Base-by-base conservation (phyloP, 2,113 vertebrate genomes). In the Baryphthengus martii region DNA sequence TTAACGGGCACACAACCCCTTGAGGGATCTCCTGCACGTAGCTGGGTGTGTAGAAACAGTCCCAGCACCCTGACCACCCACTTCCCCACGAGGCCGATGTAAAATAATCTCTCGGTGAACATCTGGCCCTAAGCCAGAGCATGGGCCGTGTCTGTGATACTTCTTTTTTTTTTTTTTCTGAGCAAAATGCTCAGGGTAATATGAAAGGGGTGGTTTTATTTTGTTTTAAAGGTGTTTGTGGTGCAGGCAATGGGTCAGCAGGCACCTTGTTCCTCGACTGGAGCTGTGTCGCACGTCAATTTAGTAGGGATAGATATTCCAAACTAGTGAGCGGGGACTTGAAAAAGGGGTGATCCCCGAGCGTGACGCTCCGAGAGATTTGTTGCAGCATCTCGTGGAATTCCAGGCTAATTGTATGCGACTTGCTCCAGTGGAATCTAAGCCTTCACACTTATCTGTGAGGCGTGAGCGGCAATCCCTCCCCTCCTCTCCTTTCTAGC, bases 21-120 rank as follows among this genome's bases (percentile, higher is more conserved):
- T 40, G 50, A 88, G 82, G 89, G 85, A 94, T 76, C 25, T 75
- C 21, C 11, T 93, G 92, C 82, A 44, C 4, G 15, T 88, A 77
- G 73, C 80, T 86, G 92, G 92, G 88, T 77, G 84, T 92, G 86
- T 87, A 26, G 68, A 53, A 90, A 70, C 42, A 63, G 83, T 47
- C 33, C 11, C 76, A 84, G 73, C 44, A 53, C 82, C 49, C 82
- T 67, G 75, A 63, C 61, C 85, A 59, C 47, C 56, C 91, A 35
- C 42, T 86, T 95, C 90, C 78, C 63, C 18, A 17, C 17, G 29
- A 75, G 19, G n/a, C 28, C 63, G 75, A 52, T 88, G 80, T 85
- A 83, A 94, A 91, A 83, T 71, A 78, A 83, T 68, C 42, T 70
- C 42, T 47, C 52, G 47, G 59, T 65, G 81, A 93, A 68, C 68